Conservation (phyloP, 92 coral and sea anemone species). For the Bergia sp. region DNA sequence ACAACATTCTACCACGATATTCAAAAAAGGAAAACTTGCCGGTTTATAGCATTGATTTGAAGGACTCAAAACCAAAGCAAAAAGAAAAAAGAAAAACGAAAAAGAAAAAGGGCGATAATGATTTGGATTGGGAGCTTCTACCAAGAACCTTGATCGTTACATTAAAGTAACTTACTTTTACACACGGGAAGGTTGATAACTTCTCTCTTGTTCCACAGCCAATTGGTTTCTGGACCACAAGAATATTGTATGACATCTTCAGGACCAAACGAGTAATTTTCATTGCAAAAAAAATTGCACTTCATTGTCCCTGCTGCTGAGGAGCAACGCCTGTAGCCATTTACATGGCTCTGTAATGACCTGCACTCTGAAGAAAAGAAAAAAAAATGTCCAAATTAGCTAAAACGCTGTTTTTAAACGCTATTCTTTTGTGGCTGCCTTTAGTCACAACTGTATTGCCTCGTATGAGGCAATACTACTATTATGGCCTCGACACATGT, state of each 20-base stretch:
- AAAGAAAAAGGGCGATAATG: no score
- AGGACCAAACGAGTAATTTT: conserved; percentile 52
- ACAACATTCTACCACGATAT: no score
- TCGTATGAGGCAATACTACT: neutral
- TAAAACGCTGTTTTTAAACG: neutral
- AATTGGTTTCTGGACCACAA: conserved; percentile 69
- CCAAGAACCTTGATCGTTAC: no score
- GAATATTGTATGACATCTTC: conserved; percentile 42
- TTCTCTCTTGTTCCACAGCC: conserved; percentile 56
- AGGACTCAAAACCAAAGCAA: no score
- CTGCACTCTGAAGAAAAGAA: conserved; percentile 48
- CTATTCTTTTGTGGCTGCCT: neutral
- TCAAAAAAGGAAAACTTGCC: no score
- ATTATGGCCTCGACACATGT: neutral
- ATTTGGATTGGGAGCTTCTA: no score
- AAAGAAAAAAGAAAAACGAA: no score
- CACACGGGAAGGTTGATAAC: conserved; percentile 42
- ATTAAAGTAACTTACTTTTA: conserved; percentile 41
- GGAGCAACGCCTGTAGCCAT: conserved; percentile 38
- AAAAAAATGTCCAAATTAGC: neutral
- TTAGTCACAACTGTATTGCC: neutral
- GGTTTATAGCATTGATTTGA: no score
- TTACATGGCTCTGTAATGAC: conserved; percentile 28
- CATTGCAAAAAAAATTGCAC: conserved; percentile 50
- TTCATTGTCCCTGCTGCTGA: conserved; percentile 47